Evolutionary conservation across 2,797 vertebrate genomes (phyloP), one percentile per base, ranked within the genome.

Genomic region (Acipenser ruthenus): DNA sequence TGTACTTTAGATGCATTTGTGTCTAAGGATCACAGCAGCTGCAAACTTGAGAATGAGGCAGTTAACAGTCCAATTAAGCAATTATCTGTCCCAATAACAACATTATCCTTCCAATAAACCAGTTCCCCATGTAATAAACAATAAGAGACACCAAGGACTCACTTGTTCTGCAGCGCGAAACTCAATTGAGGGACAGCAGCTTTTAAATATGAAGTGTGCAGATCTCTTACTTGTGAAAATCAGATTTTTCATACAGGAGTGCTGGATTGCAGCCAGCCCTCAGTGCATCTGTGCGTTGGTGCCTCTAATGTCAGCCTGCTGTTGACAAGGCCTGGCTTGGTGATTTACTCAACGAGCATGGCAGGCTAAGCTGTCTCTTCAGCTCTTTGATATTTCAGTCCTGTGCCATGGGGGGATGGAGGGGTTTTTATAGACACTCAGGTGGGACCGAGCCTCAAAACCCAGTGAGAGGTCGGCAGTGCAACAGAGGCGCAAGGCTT

Each of bases 331-430:
- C 11, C 62, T 50, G 55, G 62, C 66, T 59, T 13, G 10, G 47
- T 75, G 73, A 78, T 76, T 78, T 71, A 76, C 68, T 52, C 56
- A 12, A 50, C 15, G 52, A 58, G 13, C 58, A 10, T 13, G 11
- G 50, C 59, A 8, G 50, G 63, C 63, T 62, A 60, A 72, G 62
- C 60, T 53, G 49, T 52, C 68, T 63, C 56, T 64, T 60, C 61
- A 13, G 48, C 69, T 62, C 50, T 51, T 68, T 61, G 69, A 62
- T 63, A 70, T 74, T 69, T 70, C 72, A 67, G 69, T 58, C 3
- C 62, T 49, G 51, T 37, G 67, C 71, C 73, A 75, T 8, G 51
- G 51, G 51, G 8, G 51, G 51, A 51, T 53, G 51, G 51, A 53
- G 8, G 51, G 51, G 51, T 67, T 69, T 71, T 56, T 67, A 72